A percentile compares a stretch with the other conserved stretches of the same genome.
Evolutionary conservation across 53 echinoderm and acorn worm species (phyloP).

Genomic region (Actinopyga echinites): DNA sequence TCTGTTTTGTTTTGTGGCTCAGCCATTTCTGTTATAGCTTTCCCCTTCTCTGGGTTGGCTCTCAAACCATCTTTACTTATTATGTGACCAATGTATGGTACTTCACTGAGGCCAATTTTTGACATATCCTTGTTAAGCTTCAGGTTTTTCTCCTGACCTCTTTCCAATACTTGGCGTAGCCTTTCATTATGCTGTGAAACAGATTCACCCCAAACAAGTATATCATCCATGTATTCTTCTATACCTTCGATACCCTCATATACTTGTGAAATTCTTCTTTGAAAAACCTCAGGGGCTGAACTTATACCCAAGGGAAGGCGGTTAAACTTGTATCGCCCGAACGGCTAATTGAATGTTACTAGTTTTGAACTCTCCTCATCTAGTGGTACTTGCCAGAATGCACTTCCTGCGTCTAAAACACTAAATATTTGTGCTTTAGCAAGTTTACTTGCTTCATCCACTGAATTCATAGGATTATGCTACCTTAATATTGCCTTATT

Average conservation of each 20-base stretch:
- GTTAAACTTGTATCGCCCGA: constrained; percentile 6
- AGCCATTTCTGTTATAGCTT: neutral
- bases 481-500: neutral
- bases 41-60: constrained; percentile 27
- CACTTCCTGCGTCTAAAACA: constrained; percentile 25
- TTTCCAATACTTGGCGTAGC: constrained; percentile 25
- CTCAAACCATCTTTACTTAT: constrained; percentile 19
- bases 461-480: constrained; percentile 12
- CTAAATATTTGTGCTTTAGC: constrained; percentile 1
- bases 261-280: constrained; percentile 17
- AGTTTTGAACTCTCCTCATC: neutral
- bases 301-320: constrained; percentile 19
- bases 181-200: constrained; percentile 31
- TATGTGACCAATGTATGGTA: neutral
- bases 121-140: neutral
- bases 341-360: constrained; percentile 21
- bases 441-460: constrained; percentile 6
- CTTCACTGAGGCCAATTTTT: neutral
- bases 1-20: neutral
- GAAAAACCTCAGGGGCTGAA: constrained; percentile 36
- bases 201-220: constrained; percentile 12
- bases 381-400: constrained; percentile 25
- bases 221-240: constrained; percentile 30
- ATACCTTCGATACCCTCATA: constrained; percentile 45
- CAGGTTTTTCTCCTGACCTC: neutral